Percentiles rank a stretch among this genome's conserved stretches.
Conservation (phyloP, 2,888 invertebrate species). For the Sipunculus nudus region DNA sequence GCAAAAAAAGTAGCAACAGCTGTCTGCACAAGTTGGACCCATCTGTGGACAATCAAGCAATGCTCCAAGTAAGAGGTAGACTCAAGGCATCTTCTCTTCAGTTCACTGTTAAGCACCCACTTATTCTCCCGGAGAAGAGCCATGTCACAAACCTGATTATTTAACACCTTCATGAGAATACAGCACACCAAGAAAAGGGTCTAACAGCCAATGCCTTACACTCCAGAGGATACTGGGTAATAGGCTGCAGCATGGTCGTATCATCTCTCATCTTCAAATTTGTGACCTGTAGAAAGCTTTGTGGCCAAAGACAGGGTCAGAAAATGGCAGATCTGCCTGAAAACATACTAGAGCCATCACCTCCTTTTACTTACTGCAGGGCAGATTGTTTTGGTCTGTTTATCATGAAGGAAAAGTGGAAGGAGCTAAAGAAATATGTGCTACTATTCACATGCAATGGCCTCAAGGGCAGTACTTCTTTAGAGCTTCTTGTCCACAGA, state of each 20-base stretch:
- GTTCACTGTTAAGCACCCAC: conserved; percentile 17
- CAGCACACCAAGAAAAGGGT: conserved; percentile 36
- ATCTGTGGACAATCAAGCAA: conserved; percentile 24
- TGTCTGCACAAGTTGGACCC: conserved; percentile 13
- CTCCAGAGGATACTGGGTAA: conserved; percentile 29
- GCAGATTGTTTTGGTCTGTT: conserved; percentile 48
- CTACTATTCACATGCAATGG: conserved; percentile 45
- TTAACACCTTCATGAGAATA: conserved; percentile 34
- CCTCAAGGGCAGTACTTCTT: conserved; percentile 41
- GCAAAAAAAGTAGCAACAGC: background rate
- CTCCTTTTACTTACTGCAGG: conserved; percentile 42
- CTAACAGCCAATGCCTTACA: conserved; percentile 37
- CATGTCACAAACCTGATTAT: conserved; percentile 23
- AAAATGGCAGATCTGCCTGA: conserved; percentile 37
- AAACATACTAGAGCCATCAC: conserved; percentile 35
- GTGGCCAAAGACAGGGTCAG: conserved; percentile 6
- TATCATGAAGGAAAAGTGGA: conserved; percentile 41
- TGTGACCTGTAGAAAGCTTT: conserved; percentile 17
- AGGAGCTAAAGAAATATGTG: conserved; percentile 43
- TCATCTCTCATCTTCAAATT: conserved; percentile 9
- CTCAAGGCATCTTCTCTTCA: conserved; percentile 1
- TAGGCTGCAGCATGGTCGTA: conserved; percentile 9
- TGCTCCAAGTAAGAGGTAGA: conserved; percentile 29
- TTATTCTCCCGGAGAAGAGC: conserved; percentile 13
- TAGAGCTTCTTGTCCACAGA: conserved; percentile 42